These are phyloP conservation scores for Orthonevra nobilis DNA, from an alignment of 2,888 invertebrate species.

Conservation along the genomic window DNA sequence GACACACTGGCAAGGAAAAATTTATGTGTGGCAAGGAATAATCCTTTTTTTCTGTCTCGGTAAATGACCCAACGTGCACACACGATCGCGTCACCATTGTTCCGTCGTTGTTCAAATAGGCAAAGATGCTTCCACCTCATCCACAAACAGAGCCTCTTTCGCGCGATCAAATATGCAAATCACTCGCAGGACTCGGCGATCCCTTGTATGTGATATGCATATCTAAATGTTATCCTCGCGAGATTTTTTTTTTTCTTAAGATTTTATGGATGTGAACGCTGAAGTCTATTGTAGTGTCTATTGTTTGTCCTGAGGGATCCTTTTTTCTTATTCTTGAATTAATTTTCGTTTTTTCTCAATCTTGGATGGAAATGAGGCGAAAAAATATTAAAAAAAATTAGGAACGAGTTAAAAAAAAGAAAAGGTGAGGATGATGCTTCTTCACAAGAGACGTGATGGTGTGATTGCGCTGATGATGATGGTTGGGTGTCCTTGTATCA, in stretches of 20 bases:
- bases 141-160: conserved; percentile 60
- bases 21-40: conserved; percentile 38
- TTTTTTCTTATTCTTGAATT: conserved; percentile 67
- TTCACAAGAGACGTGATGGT: conserved; percentile 46
- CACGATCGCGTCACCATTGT: conserved; percentile 49
- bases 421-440: conserved; percentile 67
- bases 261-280: conserved; percentile 61
- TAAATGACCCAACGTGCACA: conserved; percentile 66
- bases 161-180: conserved; percentile 71
- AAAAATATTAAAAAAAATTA: conserved; percentile 62
- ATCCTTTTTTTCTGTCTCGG: conserved; percentile 54
- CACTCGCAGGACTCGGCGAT: conserved; percentile 64
- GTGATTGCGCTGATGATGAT: conserved; percentile 56
- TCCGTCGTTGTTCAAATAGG: conserved; percentile 38
- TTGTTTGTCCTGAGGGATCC: conserved; percentile 67
- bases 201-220: conserved; percentile 67
- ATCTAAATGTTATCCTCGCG: conserved; percentile 64
- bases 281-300: conserved; percentile 62
- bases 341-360: conserved; percentile 65
- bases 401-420: conserved; percentile 66
- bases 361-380: conserved; percentile 69
- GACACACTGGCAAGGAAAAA: conserved; percentile 65
- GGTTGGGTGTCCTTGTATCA: conserved; percentile 63
- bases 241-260: conserved; percentile 39
- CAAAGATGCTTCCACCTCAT: conserved; percentile 46